Conservation (phyloP, 2,888 invertebrate species). For the Hecatera dysodea region DNA sequence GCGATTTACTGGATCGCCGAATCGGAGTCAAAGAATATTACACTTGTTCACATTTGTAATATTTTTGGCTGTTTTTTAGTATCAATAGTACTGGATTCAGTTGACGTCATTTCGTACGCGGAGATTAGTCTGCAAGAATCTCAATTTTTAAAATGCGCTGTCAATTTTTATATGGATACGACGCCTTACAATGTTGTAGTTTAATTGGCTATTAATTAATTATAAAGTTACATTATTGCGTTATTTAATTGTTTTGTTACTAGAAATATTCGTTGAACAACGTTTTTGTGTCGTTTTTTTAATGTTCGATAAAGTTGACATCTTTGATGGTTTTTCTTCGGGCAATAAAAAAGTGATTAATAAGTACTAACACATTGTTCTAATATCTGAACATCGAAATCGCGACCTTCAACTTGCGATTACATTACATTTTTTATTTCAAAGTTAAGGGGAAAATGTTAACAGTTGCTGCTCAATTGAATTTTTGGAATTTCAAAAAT, state of each 20-base stretch:
- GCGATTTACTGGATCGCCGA: conserved; percentile 68
- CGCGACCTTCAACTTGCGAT: conserved; percentile 79
- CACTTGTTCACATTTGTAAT: conserved; percentile 65
- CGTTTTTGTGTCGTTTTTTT: conserved; percentile 59
- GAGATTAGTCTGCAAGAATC: conserved; percentile 54
- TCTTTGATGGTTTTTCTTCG: conserved; percentile 35
- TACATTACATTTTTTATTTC: conserved; percentile 90
- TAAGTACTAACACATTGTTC: conserved; percentile 49
- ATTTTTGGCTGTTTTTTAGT: conserved; percentile 75
- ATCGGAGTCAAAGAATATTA: conserved; percentile 61
- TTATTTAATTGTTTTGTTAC: conserved; percentile 81
- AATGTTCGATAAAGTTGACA: conserved; percentile 47
- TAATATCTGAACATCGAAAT: conserved; percentile 60
- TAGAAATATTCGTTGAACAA: conserved; percentile 79
- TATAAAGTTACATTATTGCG: conserved; percentile 77
- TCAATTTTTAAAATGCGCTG: conserved; percentile 81
- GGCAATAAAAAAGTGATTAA: conserved; percentile 46
- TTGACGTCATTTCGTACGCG: conserved; percentile 72
- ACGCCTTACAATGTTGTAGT: conserved; percentile 74
- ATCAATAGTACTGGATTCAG: conserved; percentile 88
- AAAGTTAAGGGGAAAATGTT: conserved; percentile 59
- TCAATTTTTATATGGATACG: conserved; percentile 85
- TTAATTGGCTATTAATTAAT: conserved; percentile 83
- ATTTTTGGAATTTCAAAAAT: conserved; percentile 6
- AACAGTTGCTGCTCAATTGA: conserved; percentile 9